Percentiles rank a stretch among this genome's conserved stretches.
Evolutionary conservation across 1,140 invertebrate genomes (phyloP).

Genomic region (Chrysoperla carnea): DNA sequence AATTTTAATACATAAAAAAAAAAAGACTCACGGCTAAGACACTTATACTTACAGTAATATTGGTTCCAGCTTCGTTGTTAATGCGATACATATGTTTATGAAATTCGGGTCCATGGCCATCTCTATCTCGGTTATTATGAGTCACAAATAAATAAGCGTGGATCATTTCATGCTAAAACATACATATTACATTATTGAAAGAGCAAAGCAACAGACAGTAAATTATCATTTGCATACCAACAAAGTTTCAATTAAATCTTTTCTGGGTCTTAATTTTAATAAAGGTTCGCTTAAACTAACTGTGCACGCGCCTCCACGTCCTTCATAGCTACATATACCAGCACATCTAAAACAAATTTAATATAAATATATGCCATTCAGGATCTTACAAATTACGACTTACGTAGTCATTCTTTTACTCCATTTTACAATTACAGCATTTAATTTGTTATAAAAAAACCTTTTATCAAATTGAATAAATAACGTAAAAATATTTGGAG

Average conservation of each 20-base stretch:
- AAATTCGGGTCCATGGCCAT: slow-evolving; percentile 91
- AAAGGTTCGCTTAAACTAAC: slow-evolving; percentile 78
- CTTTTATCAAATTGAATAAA: slow-evolving; percentile 73
- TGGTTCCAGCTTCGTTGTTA: slow-evolving; percentile 70
- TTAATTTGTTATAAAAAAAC: slow-evolving; percentile 69
- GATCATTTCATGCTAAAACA: slow-evolving; percentile 90
- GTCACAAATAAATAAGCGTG: slow-evolving; percentile 92
- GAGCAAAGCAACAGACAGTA: not conserved
- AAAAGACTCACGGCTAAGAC: too few relatives aligned
- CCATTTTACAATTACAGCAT: slow-evolving; percentile 75
- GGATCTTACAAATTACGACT: slow-evolving; percentile 33
- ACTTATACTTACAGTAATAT: slow-evolving; percentile 62
- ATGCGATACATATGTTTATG: slow-evolving; percentile 86
- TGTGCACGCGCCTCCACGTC: slow-evolving; percentile 56
- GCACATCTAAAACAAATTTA: slow-evolving; percentile 29
- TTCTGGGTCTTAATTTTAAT: slow-evolving; percentile 76
- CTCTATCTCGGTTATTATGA: slow-evolving; percentile 58
- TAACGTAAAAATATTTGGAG: slow-evolving; percentile 71
- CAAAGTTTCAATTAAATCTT: slow-evolving; percentile 89
- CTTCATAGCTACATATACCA: slow-evolving; percentile 65
- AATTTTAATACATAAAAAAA: too few relatives aligned
- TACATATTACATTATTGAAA: slow-evolving; percentile 5
- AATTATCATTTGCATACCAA: slow-evolving; percentile 32
- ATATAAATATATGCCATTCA: not conserved
- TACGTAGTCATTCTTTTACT: slow-evolving; percentile 88